These are phyloP conservation scores for Pachyrhynchus sulphureomaculatus DNA, from an alignment of 1,140 invertebrate species.

Conservation along the genomic window DNA sequence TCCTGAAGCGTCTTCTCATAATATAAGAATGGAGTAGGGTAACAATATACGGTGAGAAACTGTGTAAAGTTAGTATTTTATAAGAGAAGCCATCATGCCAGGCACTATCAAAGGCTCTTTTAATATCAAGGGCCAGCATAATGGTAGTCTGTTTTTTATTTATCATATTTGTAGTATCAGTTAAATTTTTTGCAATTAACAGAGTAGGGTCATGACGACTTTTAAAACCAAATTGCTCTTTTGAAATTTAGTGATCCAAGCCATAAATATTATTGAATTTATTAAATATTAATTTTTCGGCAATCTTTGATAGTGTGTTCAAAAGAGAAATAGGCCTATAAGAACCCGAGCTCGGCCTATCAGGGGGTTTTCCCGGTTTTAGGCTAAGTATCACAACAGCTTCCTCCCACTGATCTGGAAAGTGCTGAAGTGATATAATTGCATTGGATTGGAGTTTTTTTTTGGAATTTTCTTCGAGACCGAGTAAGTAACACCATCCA, in stretches of 20 bases:
- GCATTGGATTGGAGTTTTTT: slow-evolving; percentile 35
- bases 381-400: slow-evolving; percentile 42
- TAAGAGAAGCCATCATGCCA: slow-evolving; percentile 43
- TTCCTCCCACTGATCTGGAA: slow-evolving; percentile 42
- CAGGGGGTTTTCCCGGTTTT: slow-evolving; percentile 47
- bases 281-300: slow-evolving; percentile 41
- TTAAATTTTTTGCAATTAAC: slow-evolving; percentile 27
- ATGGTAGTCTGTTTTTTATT: slow-evolving; percentile 24
- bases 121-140: slow-evolving; percentile 40
- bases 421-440: slow-evolving; percentile 33
- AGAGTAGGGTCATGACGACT: not conserved
- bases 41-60: slow-evolving; percentile 26
- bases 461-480: slow-evolving; percentile 38
- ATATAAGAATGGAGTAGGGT: slow-evolving; percentile 39
- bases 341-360: slow-evolving; percentile 26
- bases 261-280: not conserved
- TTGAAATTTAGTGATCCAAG: not conserved
- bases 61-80: slow-evolving; percentile 34
- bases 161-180: slow-evolving; percentile 1
- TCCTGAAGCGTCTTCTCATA: slow-evolving; percentile 34
- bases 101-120: slow-evolving; percentile 47
- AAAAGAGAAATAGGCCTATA: slow-evolving; percentile 50
- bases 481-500: slow-evolving; percentile 37
- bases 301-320: slow-evolving; percentile 41
- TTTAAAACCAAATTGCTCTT: slow-evolving; percentile 45